Evolutionary conservation across 2,797 vertebrate species (phyloP).

Genomic region (Staurois parvus): DNA sequence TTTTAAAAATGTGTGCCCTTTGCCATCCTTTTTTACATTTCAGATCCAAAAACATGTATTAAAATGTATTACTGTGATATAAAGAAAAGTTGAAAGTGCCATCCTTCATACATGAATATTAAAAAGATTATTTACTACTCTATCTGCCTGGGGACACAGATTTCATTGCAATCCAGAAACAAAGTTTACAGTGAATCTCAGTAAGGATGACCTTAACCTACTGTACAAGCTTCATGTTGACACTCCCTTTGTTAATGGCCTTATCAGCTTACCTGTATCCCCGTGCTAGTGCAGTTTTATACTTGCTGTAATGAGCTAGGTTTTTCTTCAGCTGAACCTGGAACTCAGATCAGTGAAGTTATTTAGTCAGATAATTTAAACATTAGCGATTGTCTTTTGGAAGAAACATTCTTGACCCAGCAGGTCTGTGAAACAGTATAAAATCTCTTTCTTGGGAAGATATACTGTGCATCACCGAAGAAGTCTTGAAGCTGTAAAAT

Average conservation of each 20-base stretch:
- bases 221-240: conserved; percentile 63
- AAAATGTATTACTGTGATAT: background rate
- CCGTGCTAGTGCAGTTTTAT: conserved; percentile 61
- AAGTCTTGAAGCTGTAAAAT: conserved; percentile 83
- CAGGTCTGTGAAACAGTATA: conserved; percentile 82
- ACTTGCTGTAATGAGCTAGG: conserved; percentile 73
- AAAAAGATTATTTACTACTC: background rate
- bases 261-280: conserved; percentile 65
- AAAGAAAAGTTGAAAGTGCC: conserved; percentile 51
- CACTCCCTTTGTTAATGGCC: conserved; percentile 71
- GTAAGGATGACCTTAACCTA: conserved; percentile 68
- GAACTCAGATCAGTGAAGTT: conserved; percentile 77
- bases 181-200: conserved; percentile 67
- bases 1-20: no score
- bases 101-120: background rate
- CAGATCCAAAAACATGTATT: background rate
- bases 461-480: conserved; percentile 78
- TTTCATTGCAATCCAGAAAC: conserved; percentile 65
- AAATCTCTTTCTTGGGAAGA: conserved; percentile 82
- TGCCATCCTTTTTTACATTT: no score
- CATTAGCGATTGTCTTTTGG: conserved; percentile 78
- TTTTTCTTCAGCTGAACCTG: conserved; percentile 72
- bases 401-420: conserved; percentile 79
- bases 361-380: conserved; percentile 84
- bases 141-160: conserved; percentile 66